Percentiles rank a stretch among this genome's conserved stretches.
Evolutionary conservation across 92 coral and sea anemone genomes (phyloP).

Genomic region (Paramuricea clavata): DNA sequence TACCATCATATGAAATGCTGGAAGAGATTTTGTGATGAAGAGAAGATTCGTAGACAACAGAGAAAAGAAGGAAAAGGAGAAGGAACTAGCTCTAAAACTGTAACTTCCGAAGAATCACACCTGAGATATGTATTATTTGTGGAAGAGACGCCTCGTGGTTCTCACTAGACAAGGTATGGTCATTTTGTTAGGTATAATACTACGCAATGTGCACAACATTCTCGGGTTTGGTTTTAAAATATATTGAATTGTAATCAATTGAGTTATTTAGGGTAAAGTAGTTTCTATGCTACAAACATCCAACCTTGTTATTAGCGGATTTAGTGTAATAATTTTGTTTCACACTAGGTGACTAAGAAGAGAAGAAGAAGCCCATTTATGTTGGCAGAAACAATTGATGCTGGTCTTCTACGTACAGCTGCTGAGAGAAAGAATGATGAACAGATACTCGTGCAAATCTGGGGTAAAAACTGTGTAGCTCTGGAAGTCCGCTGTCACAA

Average conservation of each 20-base stretch:
- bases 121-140: not conserved
- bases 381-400: slow-evolving; percentile 42
- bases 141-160: slow-evolving; percentile 6
- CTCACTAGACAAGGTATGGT: not conserved
- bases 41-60: slow-evolving; percentile 48
- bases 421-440: slow-evolving; percentile 44
- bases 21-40: slow-evolving; percentile 56
- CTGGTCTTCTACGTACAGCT: slow-evolving; percentile 49
- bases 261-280: not conserved
- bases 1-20: slow-evolving; percentile 46
- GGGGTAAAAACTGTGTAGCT: slow-evolving; percentile 49
- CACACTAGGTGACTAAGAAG: slow-evolving; percentile 29
- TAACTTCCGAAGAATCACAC: not conserved
- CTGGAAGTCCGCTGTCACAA: slow-evolving; percentile 40
- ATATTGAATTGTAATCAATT: not conserved
- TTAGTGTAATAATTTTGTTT: slow-evolving; percentile 33
- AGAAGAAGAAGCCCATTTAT: slow-evolving; percentile 38
- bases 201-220: slow-evolving; percentile 1
- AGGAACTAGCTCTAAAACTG: slow-evolving; percentile 33
- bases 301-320: not conserved
- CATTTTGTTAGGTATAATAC: not conserved
- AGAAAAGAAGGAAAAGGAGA: not conserved
- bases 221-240: not conserved
- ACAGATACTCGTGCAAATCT: slow-evolving; percentile 46
- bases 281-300: not conserved